phyloP scores from a whole-genome alignment of 2,888 invertebrate genomes.

The Drosophila basisetae region DNA sequence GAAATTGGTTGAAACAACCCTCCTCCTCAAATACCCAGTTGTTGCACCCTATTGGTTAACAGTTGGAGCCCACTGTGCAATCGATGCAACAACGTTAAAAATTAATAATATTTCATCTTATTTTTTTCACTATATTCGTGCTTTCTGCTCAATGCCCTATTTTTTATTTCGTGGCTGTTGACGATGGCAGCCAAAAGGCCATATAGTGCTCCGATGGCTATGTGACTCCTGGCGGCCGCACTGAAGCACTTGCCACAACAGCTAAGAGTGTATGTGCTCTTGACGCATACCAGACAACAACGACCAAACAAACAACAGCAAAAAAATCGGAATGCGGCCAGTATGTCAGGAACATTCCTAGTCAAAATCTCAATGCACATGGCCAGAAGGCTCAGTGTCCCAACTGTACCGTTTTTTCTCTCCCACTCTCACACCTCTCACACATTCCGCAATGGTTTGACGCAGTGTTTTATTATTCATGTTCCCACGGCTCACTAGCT shows the following conservation, averaged over 20 bases:
- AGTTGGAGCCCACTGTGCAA: background rate
- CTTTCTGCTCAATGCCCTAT: constrained; percentile 41
- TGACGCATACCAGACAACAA: constrained; percentile 32
- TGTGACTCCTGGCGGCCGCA: constrained; percentile 22
- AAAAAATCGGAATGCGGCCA: constrained; percentile 42
- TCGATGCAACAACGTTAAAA: constrained; percentile 24
- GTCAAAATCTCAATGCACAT: constrained; percentile 34
- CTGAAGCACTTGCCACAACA: constrained; percentile 8
- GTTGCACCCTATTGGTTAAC: constrained; percentile 20
- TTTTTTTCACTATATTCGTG: constrained; percentile 25
- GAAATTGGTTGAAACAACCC: constrained; percentile 45
- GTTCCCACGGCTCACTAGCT: constrained; percentile 13
- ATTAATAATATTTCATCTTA: constrained; percentile 55
- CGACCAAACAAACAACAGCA: constrained; percentile 6
- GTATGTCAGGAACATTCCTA: constrained; percentile 58
- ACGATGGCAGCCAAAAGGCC: constrained; percentile 35
- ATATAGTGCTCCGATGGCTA: constrained; percentile 13
- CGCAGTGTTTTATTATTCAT: constrained; percentile 62
- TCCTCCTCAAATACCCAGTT: background rate
- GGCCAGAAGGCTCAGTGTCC: constrained; percentile 23
- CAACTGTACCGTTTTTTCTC: background rate
- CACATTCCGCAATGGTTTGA: constrained; percentile 37
- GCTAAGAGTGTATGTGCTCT: constrained; percentile 23
- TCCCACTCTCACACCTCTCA: background rate
- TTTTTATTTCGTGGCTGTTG: constrained; percentile 18